These are phyloP conservation scores for Syngnathus typhle DNA, from an alignment of 2,113 vertebrate species.

Conservation along the genomic window DNA sequence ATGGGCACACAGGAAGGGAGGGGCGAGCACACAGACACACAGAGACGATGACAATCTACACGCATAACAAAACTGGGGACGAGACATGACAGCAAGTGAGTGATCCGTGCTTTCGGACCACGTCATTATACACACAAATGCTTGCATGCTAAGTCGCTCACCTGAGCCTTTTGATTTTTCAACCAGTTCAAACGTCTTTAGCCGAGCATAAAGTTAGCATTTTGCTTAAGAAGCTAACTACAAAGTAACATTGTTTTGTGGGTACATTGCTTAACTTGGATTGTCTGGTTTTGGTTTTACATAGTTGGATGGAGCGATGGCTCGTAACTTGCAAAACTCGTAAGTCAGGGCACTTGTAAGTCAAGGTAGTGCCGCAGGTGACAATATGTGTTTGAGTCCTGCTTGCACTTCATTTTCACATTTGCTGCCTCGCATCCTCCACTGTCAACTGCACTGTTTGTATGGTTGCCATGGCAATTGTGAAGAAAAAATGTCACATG, in stretches of 20 bases:
- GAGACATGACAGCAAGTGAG: too few species aligned
- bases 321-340: too few species aligned
- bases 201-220: not conserved
- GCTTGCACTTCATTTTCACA: constrained; percentile 29
- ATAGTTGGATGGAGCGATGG: too few species aligned
- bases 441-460: constrained; percentile 27
- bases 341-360: not conserved
- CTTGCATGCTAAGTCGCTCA: not conserved
- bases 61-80: too few species aligned
- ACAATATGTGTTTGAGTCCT: not conserved
- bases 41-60: too few species aligned
- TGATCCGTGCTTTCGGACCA: not conserved
- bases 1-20: too few species aligned
- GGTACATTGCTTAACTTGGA: too few species aligned
- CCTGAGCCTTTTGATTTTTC: not conserved
- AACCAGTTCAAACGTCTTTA: not conserved
- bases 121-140: not conserved
- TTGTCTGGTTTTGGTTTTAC: too few species aligned
- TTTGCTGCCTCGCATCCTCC: not conserved
- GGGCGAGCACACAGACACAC: too few species aligned
- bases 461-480: constrained; percentile 47
- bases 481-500: constrained; percentile 51
- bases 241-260: too few species aligned
- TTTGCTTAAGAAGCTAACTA: too few species aligned
- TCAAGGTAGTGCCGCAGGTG: too few species aligned